These are phyloP conservation scores for Chloropsis cyanopogon DNA, from an alignment of 2,113 vertebrate species.

Conservation along the genomic window DNA sequence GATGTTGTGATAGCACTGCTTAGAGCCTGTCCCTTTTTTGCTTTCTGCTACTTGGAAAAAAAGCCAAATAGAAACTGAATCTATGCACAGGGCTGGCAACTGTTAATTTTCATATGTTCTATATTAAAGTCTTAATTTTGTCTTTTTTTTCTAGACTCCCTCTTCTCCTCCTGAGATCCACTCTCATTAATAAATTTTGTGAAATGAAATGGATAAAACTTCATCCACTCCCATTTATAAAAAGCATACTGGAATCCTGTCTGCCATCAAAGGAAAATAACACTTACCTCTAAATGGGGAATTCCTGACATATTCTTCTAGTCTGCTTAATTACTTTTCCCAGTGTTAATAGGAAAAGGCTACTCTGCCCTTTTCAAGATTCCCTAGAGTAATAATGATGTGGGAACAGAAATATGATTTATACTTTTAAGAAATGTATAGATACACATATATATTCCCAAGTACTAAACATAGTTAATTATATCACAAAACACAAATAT, in stretches of 20 bases:
- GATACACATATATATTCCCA: background rate
- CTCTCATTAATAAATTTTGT: background rate
- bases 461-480: background rate
- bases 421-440: background rate
- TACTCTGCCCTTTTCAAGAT: background rate
- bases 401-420: background rate
- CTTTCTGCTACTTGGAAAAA: background rate
- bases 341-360: background rate
- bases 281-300: background rate
- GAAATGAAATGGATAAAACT: background rate
- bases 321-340: background rate
- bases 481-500: background rate
- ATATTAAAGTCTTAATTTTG: background rate
- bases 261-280: slow-evolving; percentile 4
- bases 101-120: background rate
- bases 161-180: background rate
- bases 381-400: background rate
- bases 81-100: background rate
- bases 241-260: background rate
- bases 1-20: background rate
- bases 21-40: background rate
- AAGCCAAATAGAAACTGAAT: background rate
- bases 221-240: background rate
- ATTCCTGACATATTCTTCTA: background rate
- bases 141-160: background rate